phyloP scores from a whole-genome alignment of 2,113 vertebrate species.

The Dasypus novemcinctus region DNA sequence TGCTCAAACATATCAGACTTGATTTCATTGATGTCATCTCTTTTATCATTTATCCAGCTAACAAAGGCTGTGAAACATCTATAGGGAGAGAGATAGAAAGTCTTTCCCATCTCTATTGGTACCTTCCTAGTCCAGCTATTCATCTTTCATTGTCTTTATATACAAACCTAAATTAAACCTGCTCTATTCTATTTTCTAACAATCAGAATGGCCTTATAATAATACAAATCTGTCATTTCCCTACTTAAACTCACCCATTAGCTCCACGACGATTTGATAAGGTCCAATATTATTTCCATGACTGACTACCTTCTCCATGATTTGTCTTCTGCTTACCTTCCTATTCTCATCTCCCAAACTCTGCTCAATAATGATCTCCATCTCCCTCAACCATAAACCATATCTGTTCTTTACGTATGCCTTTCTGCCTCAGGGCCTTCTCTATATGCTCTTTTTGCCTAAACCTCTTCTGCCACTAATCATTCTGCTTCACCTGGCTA shows the following conservation, averaged over 20 bases:
- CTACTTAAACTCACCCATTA: neutral
- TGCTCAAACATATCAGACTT: neutral
- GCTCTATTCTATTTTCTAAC: neutral
- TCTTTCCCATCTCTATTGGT: neutral
- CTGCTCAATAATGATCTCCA: neutral
- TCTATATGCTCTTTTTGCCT: neutral
- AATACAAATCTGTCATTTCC: neutral
- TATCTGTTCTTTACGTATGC: neutral
- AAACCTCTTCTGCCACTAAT: neutral
- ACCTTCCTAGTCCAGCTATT: no score
- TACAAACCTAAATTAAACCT: neutral
- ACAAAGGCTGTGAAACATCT: neutral
- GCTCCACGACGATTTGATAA: neutral
- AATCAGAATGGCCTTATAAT: neutral
- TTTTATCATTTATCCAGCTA: neutral
- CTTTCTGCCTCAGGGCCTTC: neutral
- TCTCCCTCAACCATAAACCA: neutral
- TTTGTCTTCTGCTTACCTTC: neutral
- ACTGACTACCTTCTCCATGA: neutral
- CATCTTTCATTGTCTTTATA: neutral
- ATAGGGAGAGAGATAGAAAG: accelerated
- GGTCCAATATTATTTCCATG: neutral
- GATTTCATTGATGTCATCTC: neutral
- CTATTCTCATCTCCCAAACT: neutral
- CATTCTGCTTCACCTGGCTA: neutral